Evolutionary conservation across 2,797 vertebrate genomes (phyloP), one percentile per base, ranked within the genome.

Genomic region (Muraenolepis orangiensis): DNA sequence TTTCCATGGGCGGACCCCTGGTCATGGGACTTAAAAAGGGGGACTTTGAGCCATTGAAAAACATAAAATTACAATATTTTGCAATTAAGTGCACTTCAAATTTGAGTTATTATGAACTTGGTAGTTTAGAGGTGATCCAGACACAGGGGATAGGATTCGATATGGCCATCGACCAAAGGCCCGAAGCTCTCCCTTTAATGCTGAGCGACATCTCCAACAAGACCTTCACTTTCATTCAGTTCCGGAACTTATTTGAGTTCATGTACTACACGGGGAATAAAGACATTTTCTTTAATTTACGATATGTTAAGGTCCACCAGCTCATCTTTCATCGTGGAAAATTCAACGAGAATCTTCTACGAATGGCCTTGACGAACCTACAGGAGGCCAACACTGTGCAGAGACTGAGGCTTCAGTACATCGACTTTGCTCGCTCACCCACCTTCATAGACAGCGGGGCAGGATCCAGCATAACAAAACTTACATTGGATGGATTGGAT

Each of bases 171-270:
- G 96, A 96, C 66, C 82, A 86, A 68, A 87, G 0, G 2, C 87
- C 94, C 0, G 12, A 20, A 0, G 75, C 77, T 2, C 90, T 96
- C 4, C 86, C 78, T 0, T 30, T 72, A 34, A 94, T 96, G 79
- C 81, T 96, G 7, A 74, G 1, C 0, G 96, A 96, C 80, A 76
- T 96, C 3, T 77, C 82, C 31, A 91, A 91, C 74, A 95, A 94
- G 78, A 90, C 83, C 0, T 86, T 95, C 4, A n/a, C 12, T 0
- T 57, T 30, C 69, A 84, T 96, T 72, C 94, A 94, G 64, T 96
- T 96, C 78, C 91, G 94, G 0, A 95, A 96, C 79, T 90, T 96
- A 74, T 96, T 96, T 57, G 94, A 95, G 80, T 95, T 95, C 81
- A 93, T 57, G 36, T 95, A 95, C 84, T 96, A 96, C 80, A 66